These are phyloP conservation scores for Mythimna ferrago DNA, from an alignment of 2,888 invertebrate species.

Conservation along the genomic window DNA sequence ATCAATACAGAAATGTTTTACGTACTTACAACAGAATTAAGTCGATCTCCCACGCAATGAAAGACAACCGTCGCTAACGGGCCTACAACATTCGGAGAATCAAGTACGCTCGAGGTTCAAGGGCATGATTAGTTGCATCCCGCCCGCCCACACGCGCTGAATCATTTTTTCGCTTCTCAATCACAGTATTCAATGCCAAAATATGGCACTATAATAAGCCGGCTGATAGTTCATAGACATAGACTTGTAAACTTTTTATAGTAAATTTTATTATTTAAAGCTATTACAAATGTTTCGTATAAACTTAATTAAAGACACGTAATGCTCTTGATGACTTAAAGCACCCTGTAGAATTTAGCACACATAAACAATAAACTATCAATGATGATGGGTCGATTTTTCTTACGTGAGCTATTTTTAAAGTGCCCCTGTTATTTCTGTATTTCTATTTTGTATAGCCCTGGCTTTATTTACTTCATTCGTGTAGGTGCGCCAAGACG, in stretches of 20 bases:
- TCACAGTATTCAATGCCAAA: slow-evolving; percentile 77
- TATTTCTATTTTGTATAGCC: slow-evolving; percentile 84
- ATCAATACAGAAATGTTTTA: neutral
- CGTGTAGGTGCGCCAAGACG: slow-evolving; percentile 87
- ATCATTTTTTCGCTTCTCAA: slow-evolving; percentile 81
- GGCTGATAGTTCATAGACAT: slow-evolving; percentile 36
- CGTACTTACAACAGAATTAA: slow-evolving; percentile 31
- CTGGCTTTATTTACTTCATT: slow-evolving; percentile 84
- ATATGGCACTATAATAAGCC: slow-evolving; percentile 62
- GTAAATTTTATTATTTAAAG: neutral
- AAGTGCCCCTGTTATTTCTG: slow-evolving; percentile 79
- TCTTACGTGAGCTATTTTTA: slow-evolving; percentile 73
- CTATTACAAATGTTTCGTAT: neutral
- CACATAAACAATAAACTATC: slow-evolving; percentile 58
- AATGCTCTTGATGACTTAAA: slow-evolving; percentile 1
- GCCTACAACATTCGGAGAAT: slow-evolving; percentile 62
- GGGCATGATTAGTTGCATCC: slow-evolving; percentile 83
- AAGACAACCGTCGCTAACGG: slow-evolving; percentile 69
- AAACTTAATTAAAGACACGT: neutral
- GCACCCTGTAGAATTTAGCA: neutral
- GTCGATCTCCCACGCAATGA: slow-evolving; percentile 73
- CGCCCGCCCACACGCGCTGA: slow-evolving; percentile 83
- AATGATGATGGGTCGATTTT: slow-evolving; percentile 67
- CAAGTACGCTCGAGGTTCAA: slow-evolving; percentile 80
- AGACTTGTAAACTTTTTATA: slow-evolving; percentile 20